Evolutionary conservation across 2,113 vertebrate species (phyloP), one percentile per base, ranked within the genome.

Genomic region (Fukomys damarensis): DNA sequence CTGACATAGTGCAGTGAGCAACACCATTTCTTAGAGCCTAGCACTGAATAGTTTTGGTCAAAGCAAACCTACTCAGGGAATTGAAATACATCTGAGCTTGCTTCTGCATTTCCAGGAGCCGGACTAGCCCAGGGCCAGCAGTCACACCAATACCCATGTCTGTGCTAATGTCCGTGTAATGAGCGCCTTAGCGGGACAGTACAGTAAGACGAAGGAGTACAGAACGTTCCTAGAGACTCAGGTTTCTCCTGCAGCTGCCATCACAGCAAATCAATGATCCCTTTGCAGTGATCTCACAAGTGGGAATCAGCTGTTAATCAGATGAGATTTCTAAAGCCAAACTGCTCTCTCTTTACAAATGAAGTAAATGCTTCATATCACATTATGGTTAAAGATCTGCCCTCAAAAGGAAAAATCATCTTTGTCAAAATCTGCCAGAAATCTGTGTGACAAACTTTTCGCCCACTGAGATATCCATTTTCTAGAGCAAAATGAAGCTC

Each of bases 391-490:
- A 81, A 59, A 3, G 56, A 16, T 96, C 77, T 92, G 30, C 3
- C 61, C 49, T 86, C 52, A 86, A 52, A 96, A 91, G 41, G 59
- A 94, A 81, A 72, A 79, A 82, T 49, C 63, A 93, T 90, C 85
- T 95, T 94, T 68, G 91, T 83, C 54, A 92, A 22, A 59, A 35
- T 79, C 43, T 58, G 86, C 35, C 92, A 65, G 46, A 35, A 54
- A 77, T 96, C 82, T 93, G 11, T 49, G 17, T 41, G 49, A 87
- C 30, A 95, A 97, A 46, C 0, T 28, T 86, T 83, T 85, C 91
- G 10, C 49, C 52, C 61, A 52, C 38, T 61, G 56, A 90, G 35
- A 56, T 63, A 35, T 86, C 87, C 96, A 92, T 96, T 97, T 95
- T 93, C 56, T 91, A 90, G 63, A 79, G 24, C 56, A 83, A 30